Percentiles rank a stretch among this genome's conserved stretches.
Conservation (phyloP, 2,797 vertebrate species). For the Chromobotia macracanthus region DNA sequence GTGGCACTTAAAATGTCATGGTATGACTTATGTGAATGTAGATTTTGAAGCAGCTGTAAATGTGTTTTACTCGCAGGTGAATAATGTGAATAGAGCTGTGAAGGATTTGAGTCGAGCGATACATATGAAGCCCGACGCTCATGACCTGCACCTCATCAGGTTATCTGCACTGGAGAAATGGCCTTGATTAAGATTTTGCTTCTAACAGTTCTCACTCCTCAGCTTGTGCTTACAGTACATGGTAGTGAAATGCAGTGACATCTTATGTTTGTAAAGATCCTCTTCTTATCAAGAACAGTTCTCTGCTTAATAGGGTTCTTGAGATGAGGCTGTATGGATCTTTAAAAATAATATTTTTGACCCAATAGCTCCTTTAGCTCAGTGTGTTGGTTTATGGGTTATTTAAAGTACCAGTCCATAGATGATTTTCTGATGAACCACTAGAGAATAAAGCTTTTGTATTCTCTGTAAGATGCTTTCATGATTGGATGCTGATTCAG, state of each 20-base stretch:
- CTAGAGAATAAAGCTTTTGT: background rate
- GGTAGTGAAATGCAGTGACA: background rate
- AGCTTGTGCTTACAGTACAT: background rate
- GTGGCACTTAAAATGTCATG: too few relatives aligned
- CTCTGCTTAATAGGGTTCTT: background rate
- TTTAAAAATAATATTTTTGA: background rate
- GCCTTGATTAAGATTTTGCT: background rate
- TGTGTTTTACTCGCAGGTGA: slow-evolving; percentile 63
- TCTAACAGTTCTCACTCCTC: background rate
- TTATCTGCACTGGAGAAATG: too few relatives aligned
- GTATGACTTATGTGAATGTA: too few relatives aligned
- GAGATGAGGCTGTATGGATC: background rate
- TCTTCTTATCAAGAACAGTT: background rate
- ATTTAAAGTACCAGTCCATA: background rate
- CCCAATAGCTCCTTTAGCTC: background rate
- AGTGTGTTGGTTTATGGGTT: background rate
- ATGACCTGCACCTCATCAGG: slow-evolving; percentile 76
- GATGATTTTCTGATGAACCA: too few relatives aligned
- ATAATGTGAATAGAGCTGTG: slow-evolving; percentile 70
- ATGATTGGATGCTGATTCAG: background rate
- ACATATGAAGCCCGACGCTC: slow-evolving; percentile 75
- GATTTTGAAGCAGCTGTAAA: background rate
- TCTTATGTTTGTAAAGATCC: background rate
- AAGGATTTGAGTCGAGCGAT: slow-evolving; percentile 76
- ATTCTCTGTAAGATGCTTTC: background rate